Evolutionary conservation across 2,113 vertebrate species (phyloP).

Genomic region (Cervus canadensis): DNA sequence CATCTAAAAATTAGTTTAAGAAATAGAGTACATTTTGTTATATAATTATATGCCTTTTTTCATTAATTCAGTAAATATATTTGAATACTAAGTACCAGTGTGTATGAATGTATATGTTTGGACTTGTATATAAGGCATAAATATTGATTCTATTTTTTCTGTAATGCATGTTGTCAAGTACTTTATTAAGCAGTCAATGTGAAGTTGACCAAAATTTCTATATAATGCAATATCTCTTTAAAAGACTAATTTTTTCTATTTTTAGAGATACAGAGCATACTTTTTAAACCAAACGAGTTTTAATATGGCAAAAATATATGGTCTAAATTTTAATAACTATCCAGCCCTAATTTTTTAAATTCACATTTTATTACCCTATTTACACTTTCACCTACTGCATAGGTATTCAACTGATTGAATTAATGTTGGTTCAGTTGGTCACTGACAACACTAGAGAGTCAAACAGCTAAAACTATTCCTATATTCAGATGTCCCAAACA

Average conservation of each 20-base stretch:
- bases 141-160: conserved; percentile 13
- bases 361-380: background rate
- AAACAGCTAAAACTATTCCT: background rate
- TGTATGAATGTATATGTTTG: background rate
- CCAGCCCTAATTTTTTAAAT: background rate
- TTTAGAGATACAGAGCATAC: background rate
- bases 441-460: background rate
- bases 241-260: background rate
- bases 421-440: background rate
- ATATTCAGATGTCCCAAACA: background rate
- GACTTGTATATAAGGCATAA: background rate
- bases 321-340: background rate
- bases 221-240: background rate
- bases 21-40: background rate
- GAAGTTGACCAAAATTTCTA: background rate
- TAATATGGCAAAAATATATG: background rate
- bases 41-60: background rate
- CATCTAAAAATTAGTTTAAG: conserved; percentile 59
- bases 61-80: background rate
- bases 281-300: background rate
- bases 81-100: background rate
- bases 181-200: conserved; percentile 24
- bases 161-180: background rate
- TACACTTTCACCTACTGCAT: background rate
- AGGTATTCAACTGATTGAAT: background rate